Percentiles rank a stretch among this genome's conserved stretches.
These are phyloP conservation scores for Shargacucullia verbasci DNA, from an alignment of 2,888 invertebrate species.

Conservation along the genomic window DNA sequence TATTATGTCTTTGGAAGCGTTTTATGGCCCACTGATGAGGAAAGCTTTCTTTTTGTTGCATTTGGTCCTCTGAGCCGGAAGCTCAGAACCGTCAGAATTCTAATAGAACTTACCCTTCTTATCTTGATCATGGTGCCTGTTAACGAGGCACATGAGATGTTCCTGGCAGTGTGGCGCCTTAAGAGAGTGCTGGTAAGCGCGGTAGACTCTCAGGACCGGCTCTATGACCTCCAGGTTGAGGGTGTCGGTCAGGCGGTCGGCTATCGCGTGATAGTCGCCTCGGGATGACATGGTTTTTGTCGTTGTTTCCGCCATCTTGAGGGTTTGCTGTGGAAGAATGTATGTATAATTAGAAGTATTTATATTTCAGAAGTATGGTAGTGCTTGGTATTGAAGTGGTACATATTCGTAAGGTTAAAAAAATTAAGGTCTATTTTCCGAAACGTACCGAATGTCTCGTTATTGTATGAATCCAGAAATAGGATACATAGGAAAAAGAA, in stretches of 20 bases:
- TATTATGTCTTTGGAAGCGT: too few species aligned
- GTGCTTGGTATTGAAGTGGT: too few species aligned
- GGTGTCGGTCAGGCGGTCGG: constrained; percentile 93
- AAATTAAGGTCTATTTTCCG: too few species aligned
- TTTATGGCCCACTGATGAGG: too few species aligned
- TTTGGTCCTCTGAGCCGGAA: too few species aligned
- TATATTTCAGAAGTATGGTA: too few species aligned
- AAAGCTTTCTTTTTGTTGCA: too few species aligned
- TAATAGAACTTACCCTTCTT: constrained; percentile 70
- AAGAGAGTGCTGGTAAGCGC: constrained; percentile 93
- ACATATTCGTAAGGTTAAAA: too few species aligned
- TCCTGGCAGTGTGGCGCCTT: constrained; percentile 92
- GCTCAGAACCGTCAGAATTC: too few species aligned
- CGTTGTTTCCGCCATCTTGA: constrained; percentile 92
- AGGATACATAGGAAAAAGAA: too few species aligned
- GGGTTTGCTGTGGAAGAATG: constrained; percentile 89
- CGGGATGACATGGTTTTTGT: constrained; percentile 90
- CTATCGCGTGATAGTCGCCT: constrained; percentile 92
- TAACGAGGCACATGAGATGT: constrained; percentile 94
- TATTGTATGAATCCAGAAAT: too few species aligned
- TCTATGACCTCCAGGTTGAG: constrained; percentile 95
- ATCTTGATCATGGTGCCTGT: constrained; percentile 90
- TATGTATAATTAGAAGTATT: background rate
- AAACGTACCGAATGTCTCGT: too few species aligned
- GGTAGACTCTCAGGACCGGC: constrained; percentile 94